Conservation (phyloP, 2,797 vertebrate genomes). For the Lithobates sylvaticus region DNA sequence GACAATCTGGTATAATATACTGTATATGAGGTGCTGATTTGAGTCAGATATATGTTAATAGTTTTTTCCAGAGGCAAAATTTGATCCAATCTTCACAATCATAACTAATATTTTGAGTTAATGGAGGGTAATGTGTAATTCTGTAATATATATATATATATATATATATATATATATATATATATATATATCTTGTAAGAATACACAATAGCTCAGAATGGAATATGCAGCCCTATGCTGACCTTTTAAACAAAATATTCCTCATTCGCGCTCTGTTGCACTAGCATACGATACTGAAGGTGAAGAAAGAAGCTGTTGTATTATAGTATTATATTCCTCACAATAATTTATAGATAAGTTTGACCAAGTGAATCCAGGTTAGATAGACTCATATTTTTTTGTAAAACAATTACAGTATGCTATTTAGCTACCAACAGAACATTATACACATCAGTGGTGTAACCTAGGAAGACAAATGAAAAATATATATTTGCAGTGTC, state of each 20-base stretch:
- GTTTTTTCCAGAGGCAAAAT: too few species aligned
- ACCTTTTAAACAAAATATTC: slow-evolving; percentile 35
- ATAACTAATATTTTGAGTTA: not conserved
- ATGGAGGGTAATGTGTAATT: not conserved
- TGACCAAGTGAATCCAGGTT: slow-evolving; percentile 53
- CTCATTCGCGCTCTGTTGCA: slow-evolving; percentile 37
- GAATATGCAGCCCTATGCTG: slow-evolving; percentile 17
- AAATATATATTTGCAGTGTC: slow-evolving; percentile 58
- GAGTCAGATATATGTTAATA: too few species aligned
- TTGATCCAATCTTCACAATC: not conserved
- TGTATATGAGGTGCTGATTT: too few species aligned
- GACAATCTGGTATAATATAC: too few species aligned
- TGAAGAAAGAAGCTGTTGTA: slow-evolving; percentile 9
- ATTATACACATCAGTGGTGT: slow-evolving; percentile 57
- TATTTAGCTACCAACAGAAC: slow-evolving; percentile 56
- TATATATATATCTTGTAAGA: not conserved
- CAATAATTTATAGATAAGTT: slow-evolving; percentile 54
- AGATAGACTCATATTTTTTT: slow-evolving; percentile 58
- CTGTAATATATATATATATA: slow-evolving; percentile 10
- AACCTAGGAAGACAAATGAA: slow-evolving; percentile 48
- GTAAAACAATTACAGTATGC: slow-evolving; percentile 58
- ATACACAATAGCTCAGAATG: not conserved
- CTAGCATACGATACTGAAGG: slow-evolving; percentile 1
- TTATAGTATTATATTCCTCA: slow-evolving; percentile 24
- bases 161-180: slow-evolving; percentile 16